Percentiles rank a stretch among this genome's conserved stretches.
phyloP scores from a whole-genome alignment of 2,797 vertebrate genomes.

The Tarsius wallacei region DNA sequence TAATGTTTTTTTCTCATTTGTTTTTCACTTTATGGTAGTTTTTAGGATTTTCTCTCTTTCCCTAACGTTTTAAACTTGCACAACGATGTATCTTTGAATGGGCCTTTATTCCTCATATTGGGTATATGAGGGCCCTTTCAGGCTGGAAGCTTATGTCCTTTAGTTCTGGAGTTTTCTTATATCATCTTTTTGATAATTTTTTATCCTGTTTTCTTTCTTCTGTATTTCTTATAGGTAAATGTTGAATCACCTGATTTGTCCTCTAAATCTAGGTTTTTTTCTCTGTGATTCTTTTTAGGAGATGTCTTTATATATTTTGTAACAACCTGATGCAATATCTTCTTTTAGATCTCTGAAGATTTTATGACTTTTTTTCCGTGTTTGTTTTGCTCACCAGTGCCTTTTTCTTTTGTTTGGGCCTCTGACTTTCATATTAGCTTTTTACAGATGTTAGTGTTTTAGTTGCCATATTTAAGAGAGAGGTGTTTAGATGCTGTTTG shows the following conservation, averaged over 20 bases:
- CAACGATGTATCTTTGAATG: neutral
- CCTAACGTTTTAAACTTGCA: constrained; percentile 18
- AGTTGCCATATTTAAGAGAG: constrained; percentile 41
- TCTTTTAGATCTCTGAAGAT: neutral
- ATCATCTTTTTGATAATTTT: no score
- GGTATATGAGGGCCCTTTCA: neutral
- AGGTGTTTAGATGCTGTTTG: neutral
- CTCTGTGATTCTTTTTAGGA: neutral
- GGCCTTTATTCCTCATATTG: neutral
- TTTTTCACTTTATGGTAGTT: constrained; percentile 27
- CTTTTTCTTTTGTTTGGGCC: constrained; percentile 31
- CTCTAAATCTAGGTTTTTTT: neutral
- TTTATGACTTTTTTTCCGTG: neutral
- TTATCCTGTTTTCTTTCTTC: no score
- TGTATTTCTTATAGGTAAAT: neutral
- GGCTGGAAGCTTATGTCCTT: constrained; percentile 1
- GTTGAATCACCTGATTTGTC: neutral
- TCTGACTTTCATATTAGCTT: neutral
- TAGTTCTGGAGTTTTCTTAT: constrained; percentile 3
- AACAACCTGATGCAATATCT: neutral
- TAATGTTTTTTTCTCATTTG: constrained; percentile 4
- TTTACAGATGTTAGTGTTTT: constrained; percentile 19
- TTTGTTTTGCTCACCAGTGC: constrained; percentile 11
- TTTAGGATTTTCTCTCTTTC: neutral
- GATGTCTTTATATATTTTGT: neutral